Evolutionary conservation across 2,888 invertebrate genomes (phyloP), one percentile per base, ranked within the genome.

Genomic region (Thecophora atra): DNA sequence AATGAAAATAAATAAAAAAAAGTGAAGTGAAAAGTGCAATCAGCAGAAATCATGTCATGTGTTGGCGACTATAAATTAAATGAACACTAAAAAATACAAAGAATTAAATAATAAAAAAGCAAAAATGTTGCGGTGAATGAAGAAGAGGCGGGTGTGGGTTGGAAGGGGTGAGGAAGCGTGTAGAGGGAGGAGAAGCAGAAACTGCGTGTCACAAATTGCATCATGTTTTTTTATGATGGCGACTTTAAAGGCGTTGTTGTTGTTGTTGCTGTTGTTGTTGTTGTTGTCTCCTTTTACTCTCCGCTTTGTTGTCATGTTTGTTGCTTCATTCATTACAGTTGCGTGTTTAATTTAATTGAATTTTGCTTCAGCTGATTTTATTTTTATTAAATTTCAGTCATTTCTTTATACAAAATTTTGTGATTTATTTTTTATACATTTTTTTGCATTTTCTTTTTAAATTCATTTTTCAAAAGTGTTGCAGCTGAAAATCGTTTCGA

Each of bases 181-280:
- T n/a, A n/a, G n/a, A n/a, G n/a, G n/a, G n/a, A 47, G 1, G 15
- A 5, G 47, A 5, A 47, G 30, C n/a, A 54, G 37, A 68, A 54
- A 70, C 73, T 76, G 76, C 76, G 76, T 76, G 75, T 72, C 72
- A 72, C 71, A 76, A 76, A 76, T 75, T 76, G 75, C 74, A 74
- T 72, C 73, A 73, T 71, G 75, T 73, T 24, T 30, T 19, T 13
- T 17, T n/a, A 8, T 66, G 51, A 15, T 52, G n/a, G 7, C n/a
- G 47, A 17, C n/a, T 8, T 51, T 51, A 26, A 8, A 47, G 47
- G 17, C 4, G 51, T 51, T 28, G 26, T 51, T 66, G n/a, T 30
- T 64, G 42, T 64, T 66, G 28, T 19, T 67, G 66, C 54, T 58
- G 26, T 28, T 28, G 28, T 24, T 58, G 13, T 17, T 54, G 28